Percentiles rank a stretch among this genome's conserved stretches.
Conservation (phyloP, 2,113 vertebrate species). For the Gnathonemus longibarbis region DNA sequence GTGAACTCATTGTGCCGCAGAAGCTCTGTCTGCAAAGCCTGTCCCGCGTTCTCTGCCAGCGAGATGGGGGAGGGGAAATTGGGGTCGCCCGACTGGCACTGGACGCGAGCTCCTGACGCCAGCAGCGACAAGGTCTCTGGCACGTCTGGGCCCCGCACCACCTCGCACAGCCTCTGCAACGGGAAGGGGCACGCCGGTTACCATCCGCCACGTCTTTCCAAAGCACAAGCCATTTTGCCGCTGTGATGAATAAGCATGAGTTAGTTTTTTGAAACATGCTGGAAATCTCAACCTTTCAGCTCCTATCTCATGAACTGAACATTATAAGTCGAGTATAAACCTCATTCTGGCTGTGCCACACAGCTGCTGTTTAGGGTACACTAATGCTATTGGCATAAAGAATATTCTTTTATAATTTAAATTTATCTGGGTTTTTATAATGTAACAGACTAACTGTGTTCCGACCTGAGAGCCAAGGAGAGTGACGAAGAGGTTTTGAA, state of each 20-base stretch:
- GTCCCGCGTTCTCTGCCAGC: slow-evolving; percentile 55
- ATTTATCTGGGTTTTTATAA: not conserved
- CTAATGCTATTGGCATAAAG: not conserved
- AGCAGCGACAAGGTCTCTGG: slow-evolving; percentile 60
- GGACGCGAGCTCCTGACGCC: slow-evolving; percentile 61
- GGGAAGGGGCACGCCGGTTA: not conserved
- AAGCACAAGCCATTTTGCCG: not conserved
- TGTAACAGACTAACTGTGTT: not conserved
- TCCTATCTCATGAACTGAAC: not conserved
- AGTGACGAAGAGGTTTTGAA: not conserved
- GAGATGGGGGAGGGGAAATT: slow-evolving; percentile 44
- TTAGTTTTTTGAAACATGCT: not conserved
- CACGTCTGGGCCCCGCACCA: slow-evolving; percentile 47
- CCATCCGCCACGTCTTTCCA: not conserved
- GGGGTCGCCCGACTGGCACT: slow-evolving; percentile 37
- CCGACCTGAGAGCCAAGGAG: not conserved
- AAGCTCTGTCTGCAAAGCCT: slow-evolving; percentile 56
- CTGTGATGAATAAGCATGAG: not conserved
- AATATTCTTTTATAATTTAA: not conserved
- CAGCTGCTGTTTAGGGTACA: not conserved
- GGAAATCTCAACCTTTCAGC: not conserved
- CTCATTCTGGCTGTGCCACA: not conserved
- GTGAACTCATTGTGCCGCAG: slow-evolving; percentile 60
- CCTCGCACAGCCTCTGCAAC: slow-evolving; percentile 54
- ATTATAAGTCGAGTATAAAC: not conserved